Percentiles rank a stretch among this genome's conserved stretches.
phyloP scores from a whole-genome alignment of 1,140 invertebrate genomes.

The Drosophila ananassae region DNA sequence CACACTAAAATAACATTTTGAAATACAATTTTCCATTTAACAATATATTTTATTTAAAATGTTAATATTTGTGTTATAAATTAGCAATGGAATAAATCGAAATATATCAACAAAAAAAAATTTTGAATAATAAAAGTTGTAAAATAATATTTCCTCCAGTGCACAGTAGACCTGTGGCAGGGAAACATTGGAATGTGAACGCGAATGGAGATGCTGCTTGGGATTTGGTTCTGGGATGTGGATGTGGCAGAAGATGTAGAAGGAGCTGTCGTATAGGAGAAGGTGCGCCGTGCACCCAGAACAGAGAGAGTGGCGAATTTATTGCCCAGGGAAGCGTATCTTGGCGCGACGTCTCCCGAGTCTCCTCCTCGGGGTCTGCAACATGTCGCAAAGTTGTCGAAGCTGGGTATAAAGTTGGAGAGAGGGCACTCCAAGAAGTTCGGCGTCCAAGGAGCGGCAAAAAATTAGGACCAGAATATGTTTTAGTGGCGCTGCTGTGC shows the following conservation, averaged over 20 bases:
- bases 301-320: conserved; percentile 60
- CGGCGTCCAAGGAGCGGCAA: conserved; percentile 41
- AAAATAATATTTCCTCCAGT: neutral
- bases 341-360: conserved; percentile 48
- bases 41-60: neutral
- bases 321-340: conserved; percentile 80
- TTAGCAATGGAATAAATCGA: neutral
- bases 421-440: conserved; percentile 54
- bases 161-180: neutral
- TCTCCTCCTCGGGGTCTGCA: conserved; percentile 57
- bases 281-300: conserved; percentile 28
- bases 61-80: no score
- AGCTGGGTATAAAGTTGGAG: conserved; percentile 51
- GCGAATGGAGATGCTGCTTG: conserved; percentile 15
- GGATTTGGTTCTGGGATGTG: conserved; percentile 9
- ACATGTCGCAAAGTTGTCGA: conserved; percentile 80
- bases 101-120: neutral
- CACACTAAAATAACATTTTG: conserved; percentile 1
- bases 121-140: neutral
- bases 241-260: conserved; percentile 6
- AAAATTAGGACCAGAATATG: conserved; percentile 71
- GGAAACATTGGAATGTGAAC: conserved; percentile 28
- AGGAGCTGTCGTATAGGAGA: conserved; percentile 24
- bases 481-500: conserved; percentile 73
- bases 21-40: neutral